phyloP scores from a whole-genome alignment of 2,797 vertebrate species.

The Sebastes kiyomatsui region DNA sequence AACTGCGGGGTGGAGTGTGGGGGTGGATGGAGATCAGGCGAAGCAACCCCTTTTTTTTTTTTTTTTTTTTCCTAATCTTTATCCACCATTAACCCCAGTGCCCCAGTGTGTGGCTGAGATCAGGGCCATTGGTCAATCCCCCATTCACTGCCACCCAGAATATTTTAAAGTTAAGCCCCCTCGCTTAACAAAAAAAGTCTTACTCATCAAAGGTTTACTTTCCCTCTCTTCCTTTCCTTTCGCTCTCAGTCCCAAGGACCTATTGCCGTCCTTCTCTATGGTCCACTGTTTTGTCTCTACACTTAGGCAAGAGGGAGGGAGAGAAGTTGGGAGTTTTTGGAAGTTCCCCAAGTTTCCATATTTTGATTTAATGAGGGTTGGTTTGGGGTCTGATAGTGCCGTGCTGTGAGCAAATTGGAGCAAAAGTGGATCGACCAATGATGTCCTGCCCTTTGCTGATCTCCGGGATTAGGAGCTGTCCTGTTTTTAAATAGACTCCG shows the following conservation, averaged over 20 bases:
- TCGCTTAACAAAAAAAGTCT: constrained; percentile 81
- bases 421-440: constrained; percentile 43
- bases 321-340: constrained; percentile 58
- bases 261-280: constrained; percentile 54
- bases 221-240: constrained; percentile 58
- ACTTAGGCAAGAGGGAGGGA: constrained; percentile 34
- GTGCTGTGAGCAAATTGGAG: constrained; percentile 74
- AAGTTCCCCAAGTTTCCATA: constrained; percentile 73
- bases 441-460: constrained; percentile 47
- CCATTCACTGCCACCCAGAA: constrained; percentile 83
- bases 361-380: constrained; percentile 72
- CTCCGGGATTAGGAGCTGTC: constrained; percentile 43
- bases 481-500: constrained; percentile 50
- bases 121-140: constrained; percentile 87
- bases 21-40: constrained; percentile 79
- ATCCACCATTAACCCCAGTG: constrained; percentile 87
- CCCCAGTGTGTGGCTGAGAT: constrained; percentile 83
- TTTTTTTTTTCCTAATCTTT: constrained; percentile 82
- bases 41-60: constrained; percentile 55
- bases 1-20: constrained; percentile 58
- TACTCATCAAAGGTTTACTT: constrained; percentile 82
- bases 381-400: constrained; percentile 63
- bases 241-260: constrained; percentile 62
- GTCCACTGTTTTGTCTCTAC: constrained; percentile 76
- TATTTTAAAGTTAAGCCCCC: constrained; percentile 87